These are phyloP conservation scores for Chamaea fasciata DNA, from an alignment of 2,113 vertebrate species.

Conservation along the genomic window DNA sequence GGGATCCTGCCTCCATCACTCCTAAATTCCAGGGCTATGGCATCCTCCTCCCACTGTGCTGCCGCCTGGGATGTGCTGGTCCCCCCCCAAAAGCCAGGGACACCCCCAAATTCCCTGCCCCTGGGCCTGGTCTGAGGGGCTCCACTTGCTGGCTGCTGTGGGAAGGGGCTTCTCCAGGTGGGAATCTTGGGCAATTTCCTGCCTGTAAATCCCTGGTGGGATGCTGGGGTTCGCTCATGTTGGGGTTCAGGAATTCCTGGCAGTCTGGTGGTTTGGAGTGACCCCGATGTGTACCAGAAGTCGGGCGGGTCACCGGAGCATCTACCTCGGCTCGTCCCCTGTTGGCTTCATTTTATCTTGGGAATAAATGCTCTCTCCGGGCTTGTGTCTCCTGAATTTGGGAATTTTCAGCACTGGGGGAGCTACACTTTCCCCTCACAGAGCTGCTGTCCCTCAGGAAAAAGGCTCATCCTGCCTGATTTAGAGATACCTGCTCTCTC, in stretches of 20 bases:
- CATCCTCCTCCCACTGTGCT: not conserved
- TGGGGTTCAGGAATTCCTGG: not conserved
- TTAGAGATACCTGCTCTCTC: not conserved
- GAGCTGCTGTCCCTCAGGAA: not conserved
- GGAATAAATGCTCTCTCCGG: not conserved
- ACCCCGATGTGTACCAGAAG: accelerated
- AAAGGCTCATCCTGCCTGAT: not conserved
- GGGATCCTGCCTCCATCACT: not conserved
- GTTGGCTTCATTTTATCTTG: not conserved
- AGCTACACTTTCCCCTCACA: not conserved
- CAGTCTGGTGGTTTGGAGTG: not conserved
- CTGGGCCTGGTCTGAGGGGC: not conserved
- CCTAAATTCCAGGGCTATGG: not conserved
- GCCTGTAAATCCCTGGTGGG: not conserved
- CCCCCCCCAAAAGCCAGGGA: not conserved
- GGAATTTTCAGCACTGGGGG: accelerated
- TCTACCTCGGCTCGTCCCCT: not conserved
- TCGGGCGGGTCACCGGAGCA: not conserved
- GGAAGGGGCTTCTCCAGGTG: not conserved
- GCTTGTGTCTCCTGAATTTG: not conserved
- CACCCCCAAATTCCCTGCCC: not conserved
- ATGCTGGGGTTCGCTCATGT: accelerated
- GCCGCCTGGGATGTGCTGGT: not conserved
- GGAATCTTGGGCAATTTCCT: not conserved
- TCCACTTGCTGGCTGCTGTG: not conserved